phyloP scores from a whole-genome alignment of 2,113 vertebrate species.

The Progne subis region DNA sequence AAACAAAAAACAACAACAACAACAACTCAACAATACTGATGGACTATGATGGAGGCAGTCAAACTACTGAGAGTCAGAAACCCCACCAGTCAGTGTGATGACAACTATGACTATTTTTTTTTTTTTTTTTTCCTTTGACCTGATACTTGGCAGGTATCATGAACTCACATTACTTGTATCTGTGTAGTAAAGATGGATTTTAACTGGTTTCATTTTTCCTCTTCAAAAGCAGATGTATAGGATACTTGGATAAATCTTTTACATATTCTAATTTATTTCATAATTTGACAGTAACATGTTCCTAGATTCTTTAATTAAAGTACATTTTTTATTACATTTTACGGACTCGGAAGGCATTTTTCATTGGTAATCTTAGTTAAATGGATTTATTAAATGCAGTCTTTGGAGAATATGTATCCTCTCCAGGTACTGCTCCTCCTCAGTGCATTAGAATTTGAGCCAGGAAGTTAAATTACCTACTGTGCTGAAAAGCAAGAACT shows the following conservation, averaged over 20 bases:
- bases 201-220: not conserved
- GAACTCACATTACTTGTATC: not conserved
- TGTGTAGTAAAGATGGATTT: not conserved
- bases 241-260: not conserved
- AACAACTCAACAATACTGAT: not conserved
- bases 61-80: not conserved
- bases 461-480: not conserved
- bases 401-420: not conserved
- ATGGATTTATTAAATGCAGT: not conserved
- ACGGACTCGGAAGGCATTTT: not conserved
- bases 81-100: not conserved
- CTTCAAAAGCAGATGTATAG: not conserved
- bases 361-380: not conserved
- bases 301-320: conserved; percentile 12
- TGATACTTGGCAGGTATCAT: not conserved
- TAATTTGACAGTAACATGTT: not conserved
- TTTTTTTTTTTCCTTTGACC: not conserved
- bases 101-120: not conserved
- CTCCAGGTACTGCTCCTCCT: not conserved
- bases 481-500: not conserved
- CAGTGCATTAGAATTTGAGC: not conserved
- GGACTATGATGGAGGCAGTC: not conserved
- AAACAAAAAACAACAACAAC: no score
- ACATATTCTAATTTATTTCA: not conserved
- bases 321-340: not conserved